phyloP scores from a whole-genome alignment of 2,888 invertebrate species.

The Polydrusus cervinus region DNA sequence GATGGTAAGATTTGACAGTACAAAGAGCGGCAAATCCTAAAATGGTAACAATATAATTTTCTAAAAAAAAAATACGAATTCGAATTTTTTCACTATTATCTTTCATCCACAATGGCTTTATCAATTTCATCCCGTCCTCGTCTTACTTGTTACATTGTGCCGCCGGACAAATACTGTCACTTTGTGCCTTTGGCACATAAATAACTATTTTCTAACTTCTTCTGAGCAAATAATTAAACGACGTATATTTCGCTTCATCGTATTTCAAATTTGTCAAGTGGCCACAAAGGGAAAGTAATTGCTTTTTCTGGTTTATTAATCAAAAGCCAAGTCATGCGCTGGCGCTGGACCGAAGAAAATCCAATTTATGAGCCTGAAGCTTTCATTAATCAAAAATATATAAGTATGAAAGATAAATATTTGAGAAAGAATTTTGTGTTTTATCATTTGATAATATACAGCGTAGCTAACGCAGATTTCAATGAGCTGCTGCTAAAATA shows the following conservation, averaged over 20 bases:
- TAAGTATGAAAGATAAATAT: not conserved
- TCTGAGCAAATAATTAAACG: not conserved
- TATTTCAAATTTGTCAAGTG: conserved; percentile 17
- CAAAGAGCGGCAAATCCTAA: no score
- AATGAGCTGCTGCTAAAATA: no score
- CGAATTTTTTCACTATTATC: no score
- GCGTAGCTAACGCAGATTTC: not conserved
- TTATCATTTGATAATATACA: not conserved
- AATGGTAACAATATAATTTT: no score
- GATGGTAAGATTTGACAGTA: no score
- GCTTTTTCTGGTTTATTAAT: conserved; percentile 12
- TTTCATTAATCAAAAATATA: conserved; percentile 3
- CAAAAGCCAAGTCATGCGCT: conserved; percentile 1
- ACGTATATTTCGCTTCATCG: not conserved
- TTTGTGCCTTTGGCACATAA: no score
- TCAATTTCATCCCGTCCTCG: no score
- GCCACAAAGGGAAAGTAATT: conserved; percentile 5
- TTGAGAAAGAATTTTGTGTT: not conserved
- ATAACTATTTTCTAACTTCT: no score
- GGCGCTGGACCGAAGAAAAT: conserved; percentile 12
- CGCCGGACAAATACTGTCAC: no score
- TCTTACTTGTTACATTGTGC: no score
- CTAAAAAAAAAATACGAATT: no score
- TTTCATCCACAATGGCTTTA: no score
- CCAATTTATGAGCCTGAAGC: conserved; percentile 8